These are phyloP conservation scores for Acanthosepion pharaonis DNA, from an alignment of 2,888 invertebrate species.

Conservation along the genomic window DNA sequence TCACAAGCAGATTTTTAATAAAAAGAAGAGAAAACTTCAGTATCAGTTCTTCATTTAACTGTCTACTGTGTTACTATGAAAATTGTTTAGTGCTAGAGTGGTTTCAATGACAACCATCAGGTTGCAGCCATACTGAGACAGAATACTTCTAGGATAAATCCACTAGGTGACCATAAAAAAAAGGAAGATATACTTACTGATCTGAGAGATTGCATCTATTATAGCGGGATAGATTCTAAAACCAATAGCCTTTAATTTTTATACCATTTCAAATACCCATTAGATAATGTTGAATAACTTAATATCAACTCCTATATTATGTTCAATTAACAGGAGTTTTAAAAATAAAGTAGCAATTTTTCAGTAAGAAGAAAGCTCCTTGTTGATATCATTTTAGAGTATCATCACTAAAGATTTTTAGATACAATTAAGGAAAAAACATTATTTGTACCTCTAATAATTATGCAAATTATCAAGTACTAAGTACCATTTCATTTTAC, in stretches of 20 bases:
- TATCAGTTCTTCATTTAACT: not conserved
- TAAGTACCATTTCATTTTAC: not conserved
- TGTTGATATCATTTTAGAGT: too few species aligned
- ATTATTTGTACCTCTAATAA: not conserved
- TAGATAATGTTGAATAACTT: not conserved
- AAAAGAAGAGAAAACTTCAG: not conserved
- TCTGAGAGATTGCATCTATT: too few species aligned
- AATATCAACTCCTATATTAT: not conserved
- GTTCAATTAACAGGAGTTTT: not conserved
- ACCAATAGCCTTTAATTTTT: not conserved
- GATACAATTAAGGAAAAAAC: not conserved
- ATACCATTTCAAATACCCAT: not conserved
- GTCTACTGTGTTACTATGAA: not conserved
- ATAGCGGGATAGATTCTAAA: not conserved
- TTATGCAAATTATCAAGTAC: not conserved
- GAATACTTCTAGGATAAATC: too few species aligned
- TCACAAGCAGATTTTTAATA: not conserved
- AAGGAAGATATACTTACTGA: too few species aligned
- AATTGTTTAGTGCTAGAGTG: too few species aligned
- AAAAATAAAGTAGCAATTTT: not conserved
- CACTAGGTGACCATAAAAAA: too few species aligned
- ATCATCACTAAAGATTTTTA: not conserved
- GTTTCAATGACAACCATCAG: too few species aligned
- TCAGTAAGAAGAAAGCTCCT: too few species aligned
- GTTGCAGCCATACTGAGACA: too few species aligned